A percentile compares a stretch with the other conserved stretches of the same genome.
Evolutionary conservation across 2,888 invertebrate species (phyloP).

Genomic region (Odontocerum albicorne): DNA sequence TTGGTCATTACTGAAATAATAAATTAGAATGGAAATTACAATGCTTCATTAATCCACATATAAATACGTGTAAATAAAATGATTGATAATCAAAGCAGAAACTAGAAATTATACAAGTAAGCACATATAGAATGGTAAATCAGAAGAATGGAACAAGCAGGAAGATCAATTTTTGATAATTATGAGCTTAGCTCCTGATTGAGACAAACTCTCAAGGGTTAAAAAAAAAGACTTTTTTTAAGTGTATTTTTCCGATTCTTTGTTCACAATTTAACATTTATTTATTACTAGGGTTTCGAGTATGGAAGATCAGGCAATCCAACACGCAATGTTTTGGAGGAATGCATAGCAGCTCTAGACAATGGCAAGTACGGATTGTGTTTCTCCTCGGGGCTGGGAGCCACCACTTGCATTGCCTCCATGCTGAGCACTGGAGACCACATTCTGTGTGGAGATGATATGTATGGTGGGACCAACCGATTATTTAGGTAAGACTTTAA

Average conservation of each 20-base stretch:
- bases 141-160: too few relatives aligned
- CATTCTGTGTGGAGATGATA: conserved; percentile 85
- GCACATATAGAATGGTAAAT: too few relatives aligned
- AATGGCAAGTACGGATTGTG: conserved; percentile 80
- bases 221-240: neutral
- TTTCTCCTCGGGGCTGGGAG: conserved; percentile 91
- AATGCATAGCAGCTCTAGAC: conserved; percentile 88
- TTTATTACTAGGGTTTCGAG: conserved; percentile 72
- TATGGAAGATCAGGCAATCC: conserved; percentile 96
- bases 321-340: conserved; percentile 83
- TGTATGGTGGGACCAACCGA: conserved; percentile 93
- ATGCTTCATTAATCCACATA: too few relatives aligned
- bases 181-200: too few relatives aligned
- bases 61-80: too few relatives aligned
- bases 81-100: too few relatives aligned
- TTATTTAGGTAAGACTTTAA: conserved; percentile 58
- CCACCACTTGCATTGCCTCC: conserved; percentile 73
- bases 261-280: neutral
- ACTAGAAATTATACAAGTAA: too few relatives aligned
- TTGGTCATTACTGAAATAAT: too few relatives aligned
- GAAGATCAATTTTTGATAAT: too few relatives aligned
- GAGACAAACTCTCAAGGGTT: too few relatives aligned
- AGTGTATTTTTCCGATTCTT: neutral
- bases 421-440: conserved; percentile 86
- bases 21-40: too few relatives aligned